phyloP scores from a whole-genome alignment of 2,113 vertebrate species.

The Lycaon pictus region DNA sequence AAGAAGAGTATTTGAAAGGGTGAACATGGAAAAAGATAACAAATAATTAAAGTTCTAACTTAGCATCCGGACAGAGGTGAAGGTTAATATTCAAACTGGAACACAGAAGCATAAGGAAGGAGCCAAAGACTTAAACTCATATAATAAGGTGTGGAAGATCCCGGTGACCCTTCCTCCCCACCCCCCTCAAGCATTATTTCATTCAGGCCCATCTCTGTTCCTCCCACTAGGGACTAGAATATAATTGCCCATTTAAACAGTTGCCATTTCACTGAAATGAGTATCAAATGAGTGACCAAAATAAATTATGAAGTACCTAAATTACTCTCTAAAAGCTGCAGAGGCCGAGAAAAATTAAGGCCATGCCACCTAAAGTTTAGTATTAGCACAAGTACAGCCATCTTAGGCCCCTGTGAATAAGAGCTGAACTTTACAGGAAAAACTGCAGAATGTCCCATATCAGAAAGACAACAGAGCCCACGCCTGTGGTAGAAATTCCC shows the following conservation, averaged over 20 bases:
- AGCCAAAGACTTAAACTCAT: not conserved
- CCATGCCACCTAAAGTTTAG: no score
- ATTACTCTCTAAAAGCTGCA: not conserved
- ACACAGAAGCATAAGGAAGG: not conserved
- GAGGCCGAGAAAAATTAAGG: no score
- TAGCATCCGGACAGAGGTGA: conserved; percentile 31
- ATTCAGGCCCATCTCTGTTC: not conserved
- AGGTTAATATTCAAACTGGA: conserved; percentile 18
- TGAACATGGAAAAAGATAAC: not conserved
- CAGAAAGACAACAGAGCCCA: no score
- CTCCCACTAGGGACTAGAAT: not conserved
- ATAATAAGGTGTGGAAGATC: not conserved
- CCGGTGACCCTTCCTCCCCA: not conserved
- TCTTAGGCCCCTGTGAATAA: no score
- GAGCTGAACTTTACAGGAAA: no score
- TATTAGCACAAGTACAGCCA: no score
- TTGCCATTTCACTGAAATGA: not conserved
- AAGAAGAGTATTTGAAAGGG: not conserved
- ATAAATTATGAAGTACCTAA: not conserved
- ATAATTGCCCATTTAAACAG: not conserved
- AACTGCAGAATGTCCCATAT: no score
- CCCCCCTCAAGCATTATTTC: not conserved
- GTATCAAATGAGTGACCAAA: not conserved
- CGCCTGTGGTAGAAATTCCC: no score
- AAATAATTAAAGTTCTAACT: not conserved